These are phyloP conservation scores for Saturnia japonica DNA, from an alignment of 2,888 invertebrate species.

Conservation along the genomic window DNA sequence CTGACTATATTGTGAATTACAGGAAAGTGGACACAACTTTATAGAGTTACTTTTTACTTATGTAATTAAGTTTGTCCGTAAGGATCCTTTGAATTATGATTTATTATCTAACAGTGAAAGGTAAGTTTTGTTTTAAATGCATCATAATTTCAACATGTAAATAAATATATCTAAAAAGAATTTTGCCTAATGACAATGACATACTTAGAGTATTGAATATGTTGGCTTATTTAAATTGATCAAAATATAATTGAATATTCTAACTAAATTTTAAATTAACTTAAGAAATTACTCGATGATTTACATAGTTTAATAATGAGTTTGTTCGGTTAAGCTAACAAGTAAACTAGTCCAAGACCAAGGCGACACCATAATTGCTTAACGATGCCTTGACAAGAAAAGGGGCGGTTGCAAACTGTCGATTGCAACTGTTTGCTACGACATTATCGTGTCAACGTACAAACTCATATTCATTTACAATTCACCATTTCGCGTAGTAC, in stretches of 20 bases:
- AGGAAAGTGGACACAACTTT: not conserved
- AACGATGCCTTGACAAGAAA: constrained; percentile 46
- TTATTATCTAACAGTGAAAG: no score
- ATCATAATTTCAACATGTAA: no score
- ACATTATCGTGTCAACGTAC: constrained; percentile 73
- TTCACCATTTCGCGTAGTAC: constrained; percentile 64
- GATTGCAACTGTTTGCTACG: constrained; percentile 70
- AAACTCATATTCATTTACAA: constrained; percentile 57
- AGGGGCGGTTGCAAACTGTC: constrained; percentile 70
- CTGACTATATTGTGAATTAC: not conserved
- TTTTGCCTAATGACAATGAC: no score
- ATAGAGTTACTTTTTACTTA: not conserved
- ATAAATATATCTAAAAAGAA: no score
- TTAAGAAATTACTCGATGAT: not conserved
- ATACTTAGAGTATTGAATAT: not conserved
- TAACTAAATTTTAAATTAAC: not conserved
- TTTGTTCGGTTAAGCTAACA: not conserved
- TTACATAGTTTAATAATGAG: not conserved
- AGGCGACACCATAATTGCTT: constrained; percentile 45
- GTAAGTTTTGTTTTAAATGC: no score
- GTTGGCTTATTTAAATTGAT: not conserved
- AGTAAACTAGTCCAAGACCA: constrained; percentile 30
- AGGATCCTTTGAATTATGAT: no score
- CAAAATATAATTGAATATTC: not conserved
- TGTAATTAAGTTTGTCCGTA: not conserved